Percentiles rank a stretch among this genome's conserved stretches.
These are phyloP conservation scores for Lacerta viridis DNA, from an alignment of 2,797 vertebrate species.

Conservation along the genomic window DNA sequence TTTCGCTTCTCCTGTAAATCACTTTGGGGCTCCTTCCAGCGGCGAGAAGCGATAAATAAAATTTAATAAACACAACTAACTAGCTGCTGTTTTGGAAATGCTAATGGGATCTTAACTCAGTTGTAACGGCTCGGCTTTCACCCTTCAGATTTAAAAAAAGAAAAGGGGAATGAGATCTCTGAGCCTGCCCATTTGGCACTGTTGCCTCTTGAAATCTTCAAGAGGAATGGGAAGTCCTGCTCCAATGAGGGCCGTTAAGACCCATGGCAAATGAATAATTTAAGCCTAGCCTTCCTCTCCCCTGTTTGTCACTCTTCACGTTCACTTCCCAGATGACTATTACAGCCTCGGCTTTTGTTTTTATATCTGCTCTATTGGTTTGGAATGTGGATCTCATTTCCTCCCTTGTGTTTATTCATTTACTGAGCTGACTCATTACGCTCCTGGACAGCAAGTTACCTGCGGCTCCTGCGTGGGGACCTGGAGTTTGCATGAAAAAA, in stretches of 20 bases:
- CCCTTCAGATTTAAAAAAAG: not conserved
- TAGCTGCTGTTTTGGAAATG: not conserved
- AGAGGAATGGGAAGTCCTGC: not conserved
- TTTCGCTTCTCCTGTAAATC: too few relatives aligned
- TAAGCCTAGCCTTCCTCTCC: not conserved
- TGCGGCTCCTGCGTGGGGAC: not conserved
- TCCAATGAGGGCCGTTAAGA: slow-evolving; percentile 28
- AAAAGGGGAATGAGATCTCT: not conserved
- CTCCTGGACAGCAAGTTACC: not conserved
- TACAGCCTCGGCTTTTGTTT: not conserved
- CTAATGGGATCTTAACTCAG: not conserved
- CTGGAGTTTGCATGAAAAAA: not conserved
- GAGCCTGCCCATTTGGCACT: not conserved
- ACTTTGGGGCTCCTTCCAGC: too few relatives aligned
- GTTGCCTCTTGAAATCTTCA: not conserved
- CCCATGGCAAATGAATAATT: slow-evolving; percentile 35
- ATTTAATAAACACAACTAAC: not conserved
- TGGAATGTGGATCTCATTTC: not conserved
- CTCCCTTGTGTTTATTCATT: not conserved
- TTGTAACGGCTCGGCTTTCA: not conserved
- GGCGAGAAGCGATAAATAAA: too few relatives aligned
- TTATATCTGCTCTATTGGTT: not conserved
- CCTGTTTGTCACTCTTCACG: slow-evolving; percentile 12
- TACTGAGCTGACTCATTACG: not conserved
- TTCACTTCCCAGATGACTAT: slow-evolving; percentile 14